Evolutionary conservation across 2,888 invertebrate genomes (phyloP).

Genomic region (Drosophila kokeensis): DNA sequence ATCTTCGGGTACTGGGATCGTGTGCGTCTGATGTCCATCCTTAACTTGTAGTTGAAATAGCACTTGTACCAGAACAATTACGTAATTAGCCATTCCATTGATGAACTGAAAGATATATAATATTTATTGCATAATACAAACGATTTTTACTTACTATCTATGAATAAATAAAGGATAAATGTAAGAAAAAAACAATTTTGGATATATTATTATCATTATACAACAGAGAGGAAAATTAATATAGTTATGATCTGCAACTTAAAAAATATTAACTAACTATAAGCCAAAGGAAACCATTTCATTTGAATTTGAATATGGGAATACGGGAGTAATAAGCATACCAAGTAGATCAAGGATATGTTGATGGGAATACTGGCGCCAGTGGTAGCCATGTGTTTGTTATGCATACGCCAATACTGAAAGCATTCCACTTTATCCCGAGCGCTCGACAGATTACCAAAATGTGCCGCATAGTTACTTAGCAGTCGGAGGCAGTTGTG

Average conservation of each 20-base stretch:
- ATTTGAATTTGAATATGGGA: not conserved
- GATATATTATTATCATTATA: too few relatives aligned
- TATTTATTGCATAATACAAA: not conserved
- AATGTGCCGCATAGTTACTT: conserved; percentile 51
- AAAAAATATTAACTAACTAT: not conserved
- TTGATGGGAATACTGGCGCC: conserved; percentile 67
- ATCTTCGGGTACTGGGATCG: conserved; percentile 44
- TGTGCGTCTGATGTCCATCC: conserved; percentile 25
- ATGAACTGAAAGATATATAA: conserved; percentile 59
- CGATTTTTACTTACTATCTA: not conserved
- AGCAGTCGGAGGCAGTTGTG: conserved; percentile 66
- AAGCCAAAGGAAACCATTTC: not conserved
- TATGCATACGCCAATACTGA: conserved; percentile 71
- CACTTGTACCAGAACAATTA: conserved; percentile 80
- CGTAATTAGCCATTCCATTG: conserved; percentile 78
- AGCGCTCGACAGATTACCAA: conserved; percentile 21
- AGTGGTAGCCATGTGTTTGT: conserved; percentile 63
- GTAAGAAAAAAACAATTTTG: not conserved
- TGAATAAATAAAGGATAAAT: not conserved
- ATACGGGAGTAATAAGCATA: conserved; percentile 39
- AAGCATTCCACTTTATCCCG: conserved; percentile 49
- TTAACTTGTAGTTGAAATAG: conserved; percentile 74
- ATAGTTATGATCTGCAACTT: not conserved
- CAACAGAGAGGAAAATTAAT: too few relatives aligned
- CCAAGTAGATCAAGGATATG: conserved; percentile 70